Percentiles rank a stretch among this genome's conserved stretches.
phyloP scores from a whole-genome alignment of 2,888 invertebrate genomes.

The Aphidius colemani region DNA sequence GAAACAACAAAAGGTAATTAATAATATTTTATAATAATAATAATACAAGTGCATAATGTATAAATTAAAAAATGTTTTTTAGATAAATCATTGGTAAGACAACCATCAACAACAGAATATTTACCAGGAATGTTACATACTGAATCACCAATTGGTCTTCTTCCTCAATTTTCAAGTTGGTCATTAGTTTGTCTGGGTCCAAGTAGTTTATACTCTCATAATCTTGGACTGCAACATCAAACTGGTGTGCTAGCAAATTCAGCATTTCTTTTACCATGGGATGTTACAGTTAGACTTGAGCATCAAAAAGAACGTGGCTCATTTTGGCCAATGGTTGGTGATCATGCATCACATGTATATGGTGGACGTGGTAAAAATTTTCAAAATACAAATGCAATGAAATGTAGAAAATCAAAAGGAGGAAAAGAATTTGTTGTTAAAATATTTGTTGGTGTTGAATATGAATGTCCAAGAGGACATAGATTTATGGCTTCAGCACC shows the following conservation, averaged over 20 bases:
- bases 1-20: slow-evolving; percentile 57
- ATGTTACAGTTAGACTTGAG: slow-evolving; percentile 71
- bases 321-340: slow-evolving; percentile 57
- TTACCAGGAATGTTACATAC: slow-evolving; percentile 89
- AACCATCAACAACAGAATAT: slow-evolving; percentile 87
- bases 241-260: slow-evolving; percentile 89
- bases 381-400: slow-evolving; percentile 52
- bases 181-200: slow-evolving; percentile 87
- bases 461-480: slow-evolving; percentile 98
- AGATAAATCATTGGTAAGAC: slow-evolving; percentile 68
- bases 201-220: slow-evolving; percentile 88
- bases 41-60: not conserved
- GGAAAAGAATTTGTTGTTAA: slow-evolving; percentile 68
- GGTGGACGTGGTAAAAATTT: slow-evolving; percentile 52
- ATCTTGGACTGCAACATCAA: slow-evolving; percentile 84
- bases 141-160: slow-evolving; percentile 73
- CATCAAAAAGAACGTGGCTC: slow-evolving; percentile 59
- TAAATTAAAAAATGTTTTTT: slow-evolving; percentile 9
- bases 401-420: slow-evolving; percentile 59
- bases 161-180: slow-evolving; percentile 91
- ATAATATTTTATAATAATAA: not conserved
- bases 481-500: slow-evolving; percentile 89
- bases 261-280: slow-evolving; percentile 93
- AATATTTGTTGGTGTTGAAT: slow-evolving; percentile 94
- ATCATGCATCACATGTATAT: slow-evolving; percentile 49